Base-by-base conservation (phyloP, 2,888 invertebrate species). In the Drosophila austrosaltans region DNA sequence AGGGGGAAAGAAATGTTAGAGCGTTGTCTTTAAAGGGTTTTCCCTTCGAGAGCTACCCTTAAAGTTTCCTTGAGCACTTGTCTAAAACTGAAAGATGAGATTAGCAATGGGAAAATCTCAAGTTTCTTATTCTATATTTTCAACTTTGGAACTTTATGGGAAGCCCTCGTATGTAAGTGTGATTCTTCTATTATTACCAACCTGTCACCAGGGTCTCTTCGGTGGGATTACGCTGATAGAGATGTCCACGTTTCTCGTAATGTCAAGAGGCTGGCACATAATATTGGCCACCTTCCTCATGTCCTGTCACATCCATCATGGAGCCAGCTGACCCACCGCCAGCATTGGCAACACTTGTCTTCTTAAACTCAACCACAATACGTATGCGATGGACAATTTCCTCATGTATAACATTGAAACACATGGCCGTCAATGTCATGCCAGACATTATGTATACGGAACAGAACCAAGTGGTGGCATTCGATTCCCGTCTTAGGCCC, bases 341-440 rank as follows among this genome's bases (percentile, higher is more conserved):
- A 1, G 67, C 53, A 0, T 60, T 58, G 1, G 72, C 53, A 0
- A 59, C 67, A 60, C 60, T 69, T 16, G 82, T 72, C 53, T 92
- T 91, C 70, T 92, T 91, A 68, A 92, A 91, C 72, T 92, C 92
- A 10, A 92, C 92, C 16, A 92, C 92, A 89, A 96, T 96, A 81
- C 95, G 95, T 89, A 96, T 94, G 89, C 97, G 95, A 92, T 97
- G 96, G 48, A 97, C 96, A 79, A 97, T 96, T 92, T 97, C 97
- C 89, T 97, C 97, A 89, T 97, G 97, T 71, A 97, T 95, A 10
- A 97, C 97, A 91, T 97, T 97, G 92, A 97, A 97, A 91, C 97
- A 97, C 97, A 97, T 97, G 56, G 97, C 97, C 10, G 97, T 97
- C 80, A 97, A 93, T 1, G 97, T 97, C 94, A 97, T 95, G 4